phyloP scores from a whole-genome alignment of 1,140 invertebrate genomes.

The Sweltsa coloradensis region DNA sequence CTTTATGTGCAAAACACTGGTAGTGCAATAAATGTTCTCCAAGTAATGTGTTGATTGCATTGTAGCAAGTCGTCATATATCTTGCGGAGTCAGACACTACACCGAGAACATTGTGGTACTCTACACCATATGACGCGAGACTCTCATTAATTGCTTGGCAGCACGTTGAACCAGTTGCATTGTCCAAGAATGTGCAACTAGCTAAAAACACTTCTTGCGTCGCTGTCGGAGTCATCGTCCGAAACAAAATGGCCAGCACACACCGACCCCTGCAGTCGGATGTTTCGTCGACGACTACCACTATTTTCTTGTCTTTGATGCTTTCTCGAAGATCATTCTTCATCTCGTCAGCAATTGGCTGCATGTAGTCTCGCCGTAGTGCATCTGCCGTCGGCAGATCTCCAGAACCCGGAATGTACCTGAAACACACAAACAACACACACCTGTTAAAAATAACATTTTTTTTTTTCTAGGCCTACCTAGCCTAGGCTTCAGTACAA shows the following conservation, averaged over 20 bases:
- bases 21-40: conserved; percentile 4
- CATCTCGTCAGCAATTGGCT: background rate
- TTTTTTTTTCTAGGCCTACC: too few relatives aligned
- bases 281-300: conserved; percentile 7
- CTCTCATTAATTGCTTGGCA: background rate
- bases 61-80: conserved; percentile 6
- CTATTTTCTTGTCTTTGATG: background rate
- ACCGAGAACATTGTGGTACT: conserved; percentile 2
- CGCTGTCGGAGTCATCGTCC: background rate
- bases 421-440: background rate
- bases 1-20: conserved; percentile 9
- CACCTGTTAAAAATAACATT: too few relatives aligned
- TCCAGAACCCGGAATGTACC: conserved; percentile 1
- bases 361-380: background rate
- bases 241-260: conserved; percentile 2
- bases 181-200: background rate
- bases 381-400: background rate
- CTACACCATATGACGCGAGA: conserved; percentile 1
- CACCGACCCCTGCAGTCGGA: background rate
- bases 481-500: too few relatives aligned
- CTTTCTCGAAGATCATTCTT: background rate
- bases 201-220: background rate
- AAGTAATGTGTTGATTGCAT: background rate
- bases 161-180: background rate
- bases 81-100: conserved; percentile 5